Conservation (phyloP, 1,140 invertebrate genomes). For the Pinna nobilis region DNA sequence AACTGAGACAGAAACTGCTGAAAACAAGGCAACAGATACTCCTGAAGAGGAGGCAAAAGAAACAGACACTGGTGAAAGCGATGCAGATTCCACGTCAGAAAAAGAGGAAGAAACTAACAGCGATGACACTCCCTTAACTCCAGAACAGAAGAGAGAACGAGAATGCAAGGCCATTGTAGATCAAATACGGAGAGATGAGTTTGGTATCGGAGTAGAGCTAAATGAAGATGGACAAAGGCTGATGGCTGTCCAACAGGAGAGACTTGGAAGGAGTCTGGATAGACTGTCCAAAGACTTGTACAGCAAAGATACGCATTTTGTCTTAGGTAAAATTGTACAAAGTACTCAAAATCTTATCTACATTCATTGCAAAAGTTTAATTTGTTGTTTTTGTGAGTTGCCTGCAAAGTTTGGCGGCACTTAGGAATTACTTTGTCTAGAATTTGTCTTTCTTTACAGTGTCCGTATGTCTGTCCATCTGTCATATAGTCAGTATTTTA, state of each 20-base stretch:
- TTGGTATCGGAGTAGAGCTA: slow-evolving; percentile 67
- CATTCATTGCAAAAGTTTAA: too few relatives aligned
- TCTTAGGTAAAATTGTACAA: slow-evolving; percentile 64
- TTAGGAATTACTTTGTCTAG: too few relatives aligned
- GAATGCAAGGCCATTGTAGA: slow-evolving; percentile 56
- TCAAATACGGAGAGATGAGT: slow-evolving; percentile 64
- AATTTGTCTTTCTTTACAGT: too few relatives aligned
- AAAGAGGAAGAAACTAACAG: slow-evolving; percentile 23
- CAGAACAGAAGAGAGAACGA: slow-evolving; percentile 35
- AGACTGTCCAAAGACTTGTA: slow-evolving; percentile 74
- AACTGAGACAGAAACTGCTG: background rate
- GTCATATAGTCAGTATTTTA: too few relatives aligned
- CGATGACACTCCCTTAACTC: slow-evolving; percentile 29
- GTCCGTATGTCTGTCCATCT: too few relatives aligned
- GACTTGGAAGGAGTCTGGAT: slow-evolving; percentile 69
- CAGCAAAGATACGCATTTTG: slow-evolving; percentile 75
- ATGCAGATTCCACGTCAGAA: slow-evolving; percentile 4
- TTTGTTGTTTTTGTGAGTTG: too few relatives aligned
- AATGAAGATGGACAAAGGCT: slow-evolving; percentile 67
- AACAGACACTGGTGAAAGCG: background rate
- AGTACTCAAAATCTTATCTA: background rate
- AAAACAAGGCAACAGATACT: background rate
- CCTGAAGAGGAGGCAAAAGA: background rate
- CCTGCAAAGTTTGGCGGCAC: too few relatives aligned
- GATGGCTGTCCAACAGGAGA: slow-evolving; percentile 66